Percentiles rank a stretch among this genome's conserved stretches.
These are phyloP conservation scores for Melieria omissa DNA, from an alignment of 2,888 invertebrate species.

Conservation along the genomic window DNA sequence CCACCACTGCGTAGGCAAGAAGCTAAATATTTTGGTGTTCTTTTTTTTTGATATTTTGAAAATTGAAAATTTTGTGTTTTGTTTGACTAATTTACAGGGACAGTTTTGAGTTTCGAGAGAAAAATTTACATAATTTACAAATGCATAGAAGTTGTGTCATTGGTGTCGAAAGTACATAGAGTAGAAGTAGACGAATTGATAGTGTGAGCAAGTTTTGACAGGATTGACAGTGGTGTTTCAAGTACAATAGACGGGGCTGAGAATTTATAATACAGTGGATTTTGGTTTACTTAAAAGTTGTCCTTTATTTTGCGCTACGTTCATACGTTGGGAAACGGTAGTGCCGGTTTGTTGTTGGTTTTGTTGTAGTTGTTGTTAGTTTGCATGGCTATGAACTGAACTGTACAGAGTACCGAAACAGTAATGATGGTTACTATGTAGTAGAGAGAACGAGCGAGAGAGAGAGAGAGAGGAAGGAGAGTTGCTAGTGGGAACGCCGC, in stretches of 20 bases:
- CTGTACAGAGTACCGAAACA: no score
- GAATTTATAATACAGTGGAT: conserved; percentile 51
- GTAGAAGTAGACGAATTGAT: neutral
- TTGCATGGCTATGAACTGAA: no score
- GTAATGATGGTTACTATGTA: no score
- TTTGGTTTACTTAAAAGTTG: conserved; percentile 48
- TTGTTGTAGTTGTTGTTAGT: no score
- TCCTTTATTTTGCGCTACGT: neutral
- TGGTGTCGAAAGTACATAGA: no score
- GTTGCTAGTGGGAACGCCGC: no score
- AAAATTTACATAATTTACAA: neutral
- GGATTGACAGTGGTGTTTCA: neutral
- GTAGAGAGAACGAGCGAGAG: no score
- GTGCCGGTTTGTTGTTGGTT: no score
- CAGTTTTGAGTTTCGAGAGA: neutral
- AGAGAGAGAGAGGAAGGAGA: no score
- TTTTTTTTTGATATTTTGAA: no score
- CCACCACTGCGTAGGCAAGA: conserved; percentile 65
- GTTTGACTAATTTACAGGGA: conserved; percentile 9
- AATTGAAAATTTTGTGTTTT: conserved; percentile 10
- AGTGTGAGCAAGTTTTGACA: neutral
- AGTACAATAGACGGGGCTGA: conserved; percentile 10
- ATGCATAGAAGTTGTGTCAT: conserved; percentile 3
- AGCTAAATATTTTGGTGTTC: conserved; percentile 30
- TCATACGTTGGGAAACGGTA: no score